Base-by-base conservation (phyloP, 2,888 invertebrate species). In the Helobdella robusta region DNA sequence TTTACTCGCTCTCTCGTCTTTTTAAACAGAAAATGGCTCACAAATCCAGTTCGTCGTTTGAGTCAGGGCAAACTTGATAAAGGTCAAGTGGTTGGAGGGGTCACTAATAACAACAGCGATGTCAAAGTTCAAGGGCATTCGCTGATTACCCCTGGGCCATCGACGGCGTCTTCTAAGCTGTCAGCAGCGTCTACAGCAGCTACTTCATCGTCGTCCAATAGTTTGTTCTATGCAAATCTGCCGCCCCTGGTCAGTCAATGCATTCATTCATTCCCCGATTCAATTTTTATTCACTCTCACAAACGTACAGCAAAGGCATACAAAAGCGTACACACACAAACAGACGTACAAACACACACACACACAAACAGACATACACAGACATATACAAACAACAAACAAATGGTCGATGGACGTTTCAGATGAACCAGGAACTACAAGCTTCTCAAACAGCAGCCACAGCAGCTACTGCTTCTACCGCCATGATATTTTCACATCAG, bases 11-110 rank as follows among this genome's bases (percentile, higher is more conserved):
- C n/a, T n/a, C n/a, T n/a, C n/a, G n/a, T n/a, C n/a, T n/a, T n/a
- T n/a, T n/a, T n/a, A n/a, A n/a, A 30, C 68, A 85, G 88, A 77
- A 91, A 91, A 85, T 90, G 92, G 89, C 83, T 93, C 78, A 88
- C 91, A 69, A 89, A 86, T 78, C 85, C 88, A 61, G 84, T 92
- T 68, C 85, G 91, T 72, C 93, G 93, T 80, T 84, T 89, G 72
- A 90, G 91, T 72, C 89, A 90, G 79, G 87, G 87, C 73, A 90
- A 90, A 81, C 86, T 87, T 70, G 89, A 91, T 75, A 90, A 89
- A 75, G 67, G 69, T 50, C 25, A 28, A 20, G 40, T 65, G 50
- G 59, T 23, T 11, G 50, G 25, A 15, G 48, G 18, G 30, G 61
- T 52, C 20, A 59, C 32, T 48, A 32, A 44, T 32, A 44, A 35